Base-by-base conservation (phyloP, 1,140 invertebrate species). In the silkworm (Bombyx mori) region DNA sequence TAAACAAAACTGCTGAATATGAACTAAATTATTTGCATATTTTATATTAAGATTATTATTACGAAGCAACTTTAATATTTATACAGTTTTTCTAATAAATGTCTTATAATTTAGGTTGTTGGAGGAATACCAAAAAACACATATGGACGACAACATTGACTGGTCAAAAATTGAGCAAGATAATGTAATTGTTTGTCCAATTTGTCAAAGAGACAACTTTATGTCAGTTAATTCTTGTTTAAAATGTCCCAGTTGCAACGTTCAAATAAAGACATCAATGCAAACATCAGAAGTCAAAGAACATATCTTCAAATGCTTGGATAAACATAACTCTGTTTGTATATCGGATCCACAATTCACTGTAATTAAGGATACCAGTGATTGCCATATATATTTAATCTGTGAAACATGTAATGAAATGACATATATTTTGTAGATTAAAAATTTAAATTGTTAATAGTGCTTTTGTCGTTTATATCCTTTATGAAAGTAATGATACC, bases 101-200 rank as follows among this genome's bases (percentile, higher is more conserved):
- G 18, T 58, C 53, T 57, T 57, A 47, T 75, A 35, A 35, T 80
- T 18, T 61, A 86, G 83, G 83, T 82, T 68, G 56, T 26, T 74
- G 47, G 69, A 77, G 61, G 81, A 86, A 66, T 81, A 84, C 77
- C 79, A 86, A 61, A 83, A 75, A 68, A 73, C 75, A 42, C 66
- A 79, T 56, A 57, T 57, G 47, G 66, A 72, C 4, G 26, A 35
- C 44, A 63, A 79, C 61, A 46, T 78, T 60, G 79, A 83, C 58
- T 79, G 75, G 80, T 77, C 73, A 45, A 35, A 57, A 49, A 57
- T 78, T 44, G 69, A 80, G 57, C 55, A 75, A 66, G 75, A 79
- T 58, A 71, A 79, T 48, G 68, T 73, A 72, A 73, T 84, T 8
- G 79, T 83, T 63, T 86, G 83, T 61, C 76, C 76, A 22, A 61